Conservation (phyloP, 2,888 invertebrate species). For the Noctua comes region DNA sequence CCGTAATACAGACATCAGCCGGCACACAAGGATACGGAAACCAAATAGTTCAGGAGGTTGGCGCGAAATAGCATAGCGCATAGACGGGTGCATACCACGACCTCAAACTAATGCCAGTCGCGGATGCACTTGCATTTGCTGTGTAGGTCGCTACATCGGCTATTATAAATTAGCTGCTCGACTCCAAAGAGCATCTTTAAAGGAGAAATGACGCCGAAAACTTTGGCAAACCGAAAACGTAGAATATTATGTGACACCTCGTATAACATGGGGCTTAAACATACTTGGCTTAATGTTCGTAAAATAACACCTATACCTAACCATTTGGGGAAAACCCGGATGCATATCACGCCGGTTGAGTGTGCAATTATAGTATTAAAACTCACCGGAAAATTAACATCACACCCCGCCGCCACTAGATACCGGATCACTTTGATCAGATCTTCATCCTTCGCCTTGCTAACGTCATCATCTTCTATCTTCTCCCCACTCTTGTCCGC, state of each 20-base stretch:
- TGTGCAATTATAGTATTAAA: not conserved
- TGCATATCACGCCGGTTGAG: not conserved
- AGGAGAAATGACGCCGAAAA: not conserved
- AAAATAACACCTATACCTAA: not conserved
- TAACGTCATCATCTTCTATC: conserved; percentile 63
- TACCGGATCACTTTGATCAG: conserved; percentile 90
- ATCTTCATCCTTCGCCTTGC: conserved; percentile 74
- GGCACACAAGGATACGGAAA: not conserved
- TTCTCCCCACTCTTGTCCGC: conserved; percentile 55
- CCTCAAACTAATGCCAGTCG: not conserved
- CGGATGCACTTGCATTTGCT: not conserved
- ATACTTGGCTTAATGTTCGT: not conserved
- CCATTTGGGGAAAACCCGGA: not conserved
- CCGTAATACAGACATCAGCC: not conserved
- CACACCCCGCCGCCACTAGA: conserved; percentile 95
- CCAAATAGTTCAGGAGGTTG: not conserved
- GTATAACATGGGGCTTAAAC: too few species aligned
- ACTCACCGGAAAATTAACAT: conserved; percentile 93
- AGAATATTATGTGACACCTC: not conserved
- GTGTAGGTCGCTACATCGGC: not conserved
- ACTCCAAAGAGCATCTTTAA: not conserved
- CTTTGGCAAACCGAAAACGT: not conserved
- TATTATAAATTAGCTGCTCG: not conserved
- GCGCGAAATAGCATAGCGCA: not conserved
- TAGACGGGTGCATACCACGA: not conserved